Base-by-base conservation (phyloP, 2,888 invertebrate genomes). In the Catocala sponsa region DNA sequence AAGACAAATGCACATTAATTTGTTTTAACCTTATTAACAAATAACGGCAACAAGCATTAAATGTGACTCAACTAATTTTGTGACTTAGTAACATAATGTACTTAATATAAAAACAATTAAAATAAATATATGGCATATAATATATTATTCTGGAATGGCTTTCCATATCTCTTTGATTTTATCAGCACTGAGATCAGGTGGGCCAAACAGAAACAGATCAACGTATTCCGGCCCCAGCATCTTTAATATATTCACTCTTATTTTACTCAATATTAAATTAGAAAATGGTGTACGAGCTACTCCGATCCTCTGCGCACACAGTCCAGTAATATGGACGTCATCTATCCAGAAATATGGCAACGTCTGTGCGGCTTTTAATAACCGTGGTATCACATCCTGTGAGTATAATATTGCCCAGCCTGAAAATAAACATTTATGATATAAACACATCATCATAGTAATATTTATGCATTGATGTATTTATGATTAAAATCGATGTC, bases 311-410 rank as follows among this genome's bases (percentile, higher is more conserved):
- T 94, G 88, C 0, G 96, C 95, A 59, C 96, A 82, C 0, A 95
- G 91, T 32, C 97, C 98, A 0, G 98, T 97, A 43, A 98, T 94
- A 78, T 97, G 97, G 42, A 97, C 97, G 85, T 98, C 98, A 82
- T 98, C 98, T 54, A 98, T 97, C 98, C 98, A 98, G 90, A 98
- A 97, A 82, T 97, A 97, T 1, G 95, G 95, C 4, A 94, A 88
- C 6, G 86, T 89, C 77, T 96, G 96, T 0, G 96, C 96, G 51
- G 95, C 95, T 58, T 90, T 90, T 54, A 96, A 95, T 11, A 96
- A 87, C 35, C 92, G 89, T 61, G 91, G 92, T 12, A 95, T 95
- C 44, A 95, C 95, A 81, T 97, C 96, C 47, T 95, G 92, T 0
- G 96, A 96, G 79, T 96, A 96, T 10, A 97, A 89, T 62, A 97